A percentile compares a stretch with the other conserved stretches of the same genome.
Evolutionary conservation across 30 jellyfish, hydroid and myxozoan species (phyloP).

Genomic region (Turritopsis rubra): DNA sequence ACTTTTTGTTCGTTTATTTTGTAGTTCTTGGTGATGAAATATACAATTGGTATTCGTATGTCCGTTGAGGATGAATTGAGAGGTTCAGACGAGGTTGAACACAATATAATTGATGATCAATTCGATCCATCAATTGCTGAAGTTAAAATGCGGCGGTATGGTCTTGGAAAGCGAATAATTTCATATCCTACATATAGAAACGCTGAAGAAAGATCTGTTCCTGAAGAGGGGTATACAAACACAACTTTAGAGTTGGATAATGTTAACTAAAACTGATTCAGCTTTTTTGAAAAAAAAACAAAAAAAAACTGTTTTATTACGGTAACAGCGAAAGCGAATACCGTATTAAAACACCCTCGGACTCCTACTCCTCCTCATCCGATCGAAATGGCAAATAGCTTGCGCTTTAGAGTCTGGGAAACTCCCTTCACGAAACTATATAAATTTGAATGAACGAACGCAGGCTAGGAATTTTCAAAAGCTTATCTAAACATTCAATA

Average conservation of each 20-base stretch:
- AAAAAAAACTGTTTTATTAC: too few species aligned
- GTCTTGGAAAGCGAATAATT: not conserved
- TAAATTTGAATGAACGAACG: too few species aligned
- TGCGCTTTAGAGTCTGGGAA: too few species aligned
- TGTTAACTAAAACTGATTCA: not conserved
- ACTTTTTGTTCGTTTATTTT: not conserved
- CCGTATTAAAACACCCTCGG: too few species aligned
- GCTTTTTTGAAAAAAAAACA: too few species aligned
- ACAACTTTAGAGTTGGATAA: not conserved
- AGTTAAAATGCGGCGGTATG: not conserved
- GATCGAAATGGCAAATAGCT: too few species aligned
- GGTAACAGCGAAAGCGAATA: too few species aligned
- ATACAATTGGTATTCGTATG: constrained; percentile 29
- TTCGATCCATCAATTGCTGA: not conserved
- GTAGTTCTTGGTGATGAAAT: constrained; percentile 7
- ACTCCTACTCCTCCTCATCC: too few species aligned
- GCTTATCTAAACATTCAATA: too few species aligned
- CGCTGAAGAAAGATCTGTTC: not conserved
- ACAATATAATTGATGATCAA: constrained; percentile 9
- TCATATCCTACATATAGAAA: not conserved
- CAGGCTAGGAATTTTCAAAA: too few species aligned
- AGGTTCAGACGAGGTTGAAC: constrained; percentile 34
- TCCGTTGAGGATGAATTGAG: constrained; percentile 11
- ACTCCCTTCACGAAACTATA: too few species aligned
- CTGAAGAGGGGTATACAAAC: not conserved